Evolutionary conservation across 2,113 vertebrate species (phyloP), one percentile per base, ranked within the genome.

Genomic region (Stomatorhinus ivindoensis): DNA sequence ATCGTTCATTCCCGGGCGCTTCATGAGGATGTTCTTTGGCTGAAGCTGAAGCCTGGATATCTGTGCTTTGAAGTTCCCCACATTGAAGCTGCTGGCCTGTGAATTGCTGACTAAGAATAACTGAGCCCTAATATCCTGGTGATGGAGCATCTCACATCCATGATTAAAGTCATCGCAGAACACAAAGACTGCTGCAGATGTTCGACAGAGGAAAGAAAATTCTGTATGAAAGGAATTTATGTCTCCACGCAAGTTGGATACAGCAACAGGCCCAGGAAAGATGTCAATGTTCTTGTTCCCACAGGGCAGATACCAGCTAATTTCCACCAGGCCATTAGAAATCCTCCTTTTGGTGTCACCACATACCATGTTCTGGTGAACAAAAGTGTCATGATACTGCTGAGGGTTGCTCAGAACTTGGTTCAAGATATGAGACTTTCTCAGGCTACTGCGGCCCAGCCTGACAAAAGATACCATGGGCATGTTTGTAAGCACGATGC

Each of bases 401-500:
- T 92, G 89, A 27, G 76, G 17, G 53, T 93, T 92, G 47, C 93
- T 95, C 9, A 96, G 89, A 4, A 96, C 53, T 7, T 89, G 86
- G 86, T 96, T 96, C 58, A 96, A 91, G 46, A 94, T 91, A 65
- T 92, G 90, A 85, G 95, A 96, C 89, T 96, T 96, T 51, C 95
- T 96, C 13, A 94, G 58, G 27, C 65, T 93, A 39, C 76, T 91
- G 50, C 53, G 58, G 46, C 95, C 94, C 4, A 97, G 53, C 17
- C 94, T 94, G 58, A 95, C 94, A 65, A 96, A 97, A 9, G 95
- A 96, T n/a, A 96, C 82, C 87, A 95, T 88, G 3, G 96, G 94
- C 91, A 96, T 88, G 35, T 93, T 61, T 3, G 84, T 61, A 17
- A 84, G 50, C 0, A 91, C 90, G 21, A 95, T 86, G 86, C 88